A percentile compares a stretch with the other conserved stretches of the same genome.
Evolutionary conservation across 2,888 invertebrate genomes (phyloP).

Genomic region (Eristalis pertinax): DNA sequence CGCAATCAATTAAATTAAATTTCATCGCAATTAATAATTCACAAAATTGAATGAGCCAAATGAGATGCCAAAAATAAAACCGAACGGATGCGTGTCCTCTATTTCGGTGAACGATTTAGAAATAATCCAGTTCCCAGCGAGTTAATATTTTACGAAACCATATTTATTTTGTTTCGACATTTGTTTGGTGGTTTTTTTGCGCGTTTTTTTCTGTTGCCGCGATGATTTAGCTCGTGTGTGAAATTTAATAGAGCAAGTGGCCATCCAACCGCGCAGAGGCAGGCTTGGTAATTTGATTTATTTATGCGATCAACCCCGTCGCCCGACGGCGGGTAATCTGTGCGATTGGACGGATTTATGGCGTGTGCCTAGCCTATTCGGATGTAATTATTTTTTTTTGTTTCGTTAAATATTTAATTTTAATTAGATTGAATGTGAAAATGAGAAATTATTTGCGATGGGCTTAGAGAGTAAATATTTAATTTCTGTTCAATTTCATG

Average conservation of each 20-base stretch:
- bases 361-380: not conserved
- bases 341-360: not conserved
- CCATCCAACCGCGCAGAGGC: not conserved
- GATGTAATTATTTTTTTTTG: not conserved
- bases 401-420: not conserved
- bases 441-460: not conserved
- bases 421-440: not conserved
- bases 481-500: not conserved
- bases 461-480: not conserved
- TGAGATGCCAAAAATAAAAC: constrained; percentile 11
- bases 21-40: constrained; percentile 58
- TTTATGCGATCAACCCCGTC: not conserved
- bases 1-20: constrained; percentile 45
- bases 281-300: not conserved
- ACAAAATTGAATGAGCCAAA: constrained; percentile 44
- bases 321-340: not conserved
- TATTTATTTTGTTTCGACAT: not conserved
- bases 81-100: not conserved
- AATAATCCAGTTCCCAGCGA: not conserved
- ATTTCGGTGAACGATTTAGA: not conserved
- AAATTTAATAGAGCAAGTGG: not conserved
- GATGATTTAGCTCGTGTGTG: not conserved
- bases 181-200: not conserved
- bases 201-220: no score
- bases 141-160: not conserved